These are phyloP conservation scores for Octodon degus DNA, from an alignment of 2,113 vertebrate genomes.

Conservation along the genomic window DNA sequence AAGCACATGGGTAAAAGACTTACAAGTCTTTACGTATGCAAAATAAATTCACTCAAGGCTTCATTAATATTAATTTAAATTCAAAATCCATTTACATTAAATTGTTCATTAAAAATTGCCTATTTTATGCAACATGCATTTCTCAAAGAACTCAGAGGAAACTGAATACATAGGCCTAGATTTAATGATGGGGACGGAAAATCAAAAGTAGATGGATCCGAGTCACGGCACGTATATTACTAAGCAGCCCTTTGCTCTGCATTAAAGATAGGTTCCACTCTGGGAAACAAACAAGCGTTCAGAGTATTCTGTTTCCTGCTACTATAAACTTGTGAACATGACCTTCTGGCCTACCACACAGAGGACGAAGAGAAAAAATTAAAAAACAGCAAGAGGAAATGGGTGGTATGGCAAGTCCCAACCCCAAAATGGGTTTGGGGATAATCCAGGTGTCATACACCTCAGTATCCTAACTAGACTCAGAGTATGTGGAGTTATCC, in stretches of 20 bases:
- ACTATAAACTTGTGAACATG: background rate
- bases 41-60: constrained; percentile 92
- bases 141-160: constrained; percentile 88
- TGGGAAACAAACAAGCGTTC: constrained; percentile 20
- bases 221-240: constrained; percentile 77
- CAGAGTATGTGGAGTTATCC: background rate
- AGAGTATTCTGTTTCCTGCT: background rate
- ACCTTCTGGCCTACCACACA: constrained; percentile 73
- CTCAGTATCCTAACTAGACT: rapidly evolving
- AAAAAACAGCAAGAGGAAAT: background rate
- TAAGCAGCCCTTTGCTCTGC: constrained; percentile 64
- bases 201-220: constrained; percentile 85
- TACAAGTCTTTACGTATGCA: constrained; percentile 91
- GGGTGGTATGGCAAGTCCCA: background rate
- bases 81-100: constrained; percentile 92
- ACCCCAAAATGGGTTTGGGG: background rate
- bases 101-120: constrained; percentile 92
- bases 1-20: constrained; percentile 87
- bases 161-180: constrained; percentile 84
- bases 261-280: constrained; percentile 46
- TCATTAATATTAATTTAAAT: constrained; percentile 95
- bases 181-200: constrained; percentile 85
- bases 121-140: constrained; percentile 92
- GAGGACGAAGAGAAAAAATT: background rate
- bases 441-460: rapidly evolving